These are phyloP conservation scores for Athalia rosae DNA, from an alignment of 2,888 invertebrate species.

Conservation along the genomic window DNA sequence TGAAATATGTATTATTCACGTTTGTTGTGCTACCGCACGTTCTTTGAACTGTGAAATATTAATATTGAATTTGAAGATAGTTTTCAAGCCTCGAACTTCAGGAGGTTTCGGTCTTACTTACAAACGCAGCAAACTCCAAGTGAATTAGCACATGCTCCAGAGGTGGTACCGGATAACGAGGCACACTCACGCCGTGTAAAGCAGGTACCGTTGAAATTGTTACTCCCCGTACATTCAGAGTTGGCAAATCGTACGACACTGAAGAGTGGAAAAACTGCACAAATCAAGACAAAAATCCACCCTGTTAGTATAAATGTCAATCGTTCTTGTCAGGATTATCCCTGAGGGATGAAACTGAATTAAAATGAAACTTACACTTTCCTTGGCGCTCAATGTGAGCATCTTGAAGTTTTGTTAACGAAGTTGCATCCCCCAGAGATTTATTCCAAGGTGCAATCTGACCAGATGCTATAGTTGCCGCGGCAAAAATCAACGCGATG, in stretches of 20 bases:
- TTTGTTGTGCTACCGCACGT: constrained; percentile 83
- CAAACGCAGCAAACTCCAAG: constrained; percentile 90
- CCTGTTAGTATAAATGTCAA: constrained; percentile 22
- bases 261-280: constrained; percentile 81
- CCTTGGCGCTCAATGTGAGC: constrained; percentile 54
- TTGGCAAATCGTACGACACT: constrained; percentile 87
- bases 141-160: constrained; percentile 84
- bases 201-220: constrained; percentile 84
- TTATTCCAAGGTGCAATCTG: constrained; percentile 53
- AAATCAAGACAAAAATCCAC: constrained; percentile 45
- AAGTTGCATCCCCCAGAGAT: constrained; percentile 56
- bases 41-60: constrained; percentile 78
- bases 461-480: constrained; percentile 56
- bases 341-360: constrained; percentile 55
- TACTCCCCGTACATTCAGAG: constrained; percentile 80
- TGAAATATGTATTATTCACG: constrained; percentile 90
- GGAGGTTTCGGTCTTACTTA: constrained; percentile 73
- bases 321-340: constrained; percentile 43
- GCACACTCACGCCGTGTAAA: constrained; percentile 85
- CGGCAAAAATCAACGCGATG: constrained; percentile 53
- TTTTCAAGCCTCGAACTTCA: not conserved
- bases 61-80: not conserved
- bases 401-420: constrained; percentile 30
- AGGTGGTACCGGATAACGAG: constrained; percentile 82
- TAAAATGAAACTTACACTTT: constrained; percentile 62